Percentiles rank a stretch among this genome's conserved stretches.
Conservation (phyloP, 2,888 invertebrate species). For the Nomada ferruginata region DNA sequence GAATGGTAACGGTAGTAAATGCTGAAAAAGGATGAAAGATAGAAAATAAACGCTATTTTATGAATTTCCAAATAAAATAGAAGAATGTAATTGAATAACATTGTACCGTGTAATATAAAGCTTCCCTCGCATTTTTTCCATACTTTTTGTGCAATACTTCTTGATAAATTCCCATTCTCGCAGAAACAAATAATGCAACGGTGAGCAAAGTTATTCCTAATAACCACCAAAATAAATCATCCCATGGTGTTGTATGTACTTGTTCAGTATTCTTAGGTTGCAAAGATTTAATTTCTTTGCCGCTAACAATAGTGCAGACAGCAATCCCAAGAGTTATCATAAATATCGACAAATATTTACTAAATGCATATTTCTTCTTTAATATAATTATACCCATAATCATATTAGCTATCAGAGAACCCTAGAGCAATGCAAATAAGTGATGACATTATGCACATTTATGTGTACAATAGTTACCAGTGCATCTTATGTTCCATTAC, state of each 20-base stretch:
- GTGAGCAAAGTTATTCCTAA: constrained; percentile 93
- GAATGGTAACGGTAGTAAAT: constrained; percentile 94
- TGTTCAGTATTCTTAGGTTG: constrained; percentile 82
- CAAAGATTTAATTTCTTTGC: constrained; percentile 88
- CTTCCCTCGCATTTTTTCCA: constrained; percentile 97
- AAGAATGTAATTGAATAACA: background rate
- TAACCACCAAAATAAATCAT: constrained; percentile 88
- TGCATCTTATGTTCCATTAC: constrained; percentile 74
- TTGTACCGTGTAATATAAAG: constrained; percentile 92
- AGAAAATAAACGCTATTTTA: background rate
- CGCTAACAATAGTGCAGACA: constrained; percentile 95
- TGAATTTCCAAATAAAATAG: background rate
- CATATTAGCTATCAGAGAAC: constrained; percentile 98
- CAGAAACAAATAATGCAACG: constrained; percentile 95
- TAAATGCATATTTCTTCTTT: constrained; percentile 91
- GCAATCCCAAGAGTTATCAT: constrained; percentile 97
- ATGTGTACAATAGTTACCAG: background rate
- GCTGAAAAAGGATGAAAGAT: constrained; percentile 85
- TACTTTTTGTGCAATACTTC: constrained; percentile 92
- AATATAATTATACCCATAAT: constrained; percentile 96
- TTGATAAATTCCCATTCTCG: constrained; percentile 97
- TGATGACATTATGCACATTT: background rate
- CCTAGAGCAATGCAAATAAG: constrained; percentile 85
- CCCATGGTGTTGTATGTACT: constrained; percentile 80
- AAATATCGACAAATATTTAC: constrained; percentile 95